Percentiles rank a stretch among this genome's conserved stretches.
Conservation (phyloP, 2,797 vertebrate genomes). For the Ctenopoma multispine region DNA sequence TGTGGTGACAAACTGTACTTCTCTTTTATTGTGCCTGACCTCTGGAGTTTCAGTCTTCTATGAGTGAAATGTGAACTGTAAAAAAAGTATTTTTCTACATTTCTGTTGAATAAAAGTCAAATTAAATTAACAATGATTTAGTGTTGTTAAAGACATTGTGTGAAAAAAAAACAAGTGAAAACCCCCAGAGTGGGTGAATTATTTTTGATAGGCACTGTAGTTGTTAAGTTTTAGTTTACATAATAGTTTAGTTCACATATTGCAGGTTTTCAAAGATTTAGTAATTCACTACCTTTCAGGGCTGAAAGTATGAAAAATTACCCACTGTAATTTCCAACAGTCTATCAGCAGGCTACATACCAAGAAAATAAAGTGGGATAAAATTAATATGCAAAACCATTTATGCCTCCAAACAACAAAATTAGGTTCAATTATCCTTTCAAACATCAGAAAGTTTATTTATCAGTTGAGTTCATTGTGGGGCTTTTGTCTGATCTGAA, state of each 20-base stretch:
- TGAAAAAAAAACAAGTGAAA: too few relatives aligned
- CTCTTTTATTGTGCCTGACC: too few relatives aligned
- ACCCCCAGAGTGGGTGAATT: too few relatives aligned
- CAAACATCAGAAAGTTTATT: not conserved
- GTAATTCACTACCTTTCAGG: not conserved
- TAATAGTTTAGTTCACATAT: not conserved
- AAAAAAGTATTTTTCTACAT: too few relatives aligned
- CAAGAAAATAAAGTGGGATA: not conserved
- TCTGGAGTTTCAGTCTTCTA: too few relatives aligned
- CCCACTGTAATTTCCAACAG: not conserved
- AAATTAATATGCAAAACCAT: not conserved
- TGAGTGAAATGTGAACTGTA: too few relatives aligned
- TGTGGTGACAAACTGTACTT: too few relatives aligned
- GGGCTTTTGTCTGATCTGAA: slow-evolving; percentile 31
- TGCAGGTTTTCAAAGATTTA: too few relatives aligned
- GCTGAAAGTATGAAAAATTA: slow-evolving; percentile 1
- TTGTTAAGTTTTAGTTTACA: not conserved
- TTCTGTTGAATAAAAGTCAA: too few relatives aligned
- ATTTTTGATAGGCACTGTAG: too few relatives aligned
- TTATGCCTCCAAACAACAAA: not conserved
- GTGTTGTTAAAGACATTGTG: too few relatives aligned
- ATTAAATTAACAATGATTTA: too few relatives aligned
- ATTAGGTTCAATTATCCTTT: not conserved
- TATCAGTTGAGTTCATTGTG: slow-evolving; percentile 3
- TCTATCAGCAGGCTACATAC: not conserved